Conservation (phyloP, 2,797 vertebrate species). For the Passerculus sandwichensis region DNA sequence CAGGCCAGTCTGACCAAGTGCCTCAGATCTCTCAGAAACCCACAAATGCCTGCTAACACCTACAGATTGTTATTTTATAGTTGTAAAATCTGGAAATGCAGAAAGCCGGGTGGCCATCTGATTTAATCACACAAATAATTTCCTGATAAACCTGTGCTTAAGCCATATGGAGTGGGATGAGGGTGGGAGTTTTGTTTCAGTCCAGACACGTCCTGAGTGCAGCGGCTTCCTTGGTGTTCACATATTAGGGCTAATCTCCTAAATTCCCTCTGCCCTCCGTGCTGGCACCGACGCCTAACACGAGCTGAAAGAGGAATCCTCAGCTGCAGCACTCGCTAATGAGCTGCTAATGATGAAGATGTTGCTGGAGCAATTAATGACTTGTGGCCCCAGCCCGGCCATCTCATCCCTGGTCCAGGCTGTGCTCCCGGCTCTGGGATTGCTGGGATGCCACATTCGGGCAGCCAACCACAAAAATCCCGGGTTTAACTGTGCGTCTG, state of each 20-base stretch:
- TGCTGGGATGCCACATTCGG: not conserved
- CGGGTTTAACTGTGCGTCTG: not conserved
- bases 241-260: not conserved
- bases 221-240: not conserved
- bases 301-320: constrained; percentile 29
- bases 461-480: not conserved
- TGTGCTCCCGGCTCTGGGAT: not conserved
- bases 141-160: not conserved
- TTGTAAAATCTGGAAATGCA: not conserved
- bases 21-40: not conserved
- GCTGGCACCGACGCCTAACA: not conserved
- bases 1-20: not conserved
- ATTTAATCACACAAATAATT: constrained; percentile 43
- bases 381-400: not conserved
- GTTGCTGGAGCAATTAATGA: constrained; percentile 6
- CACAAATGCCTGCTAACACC: constrained; percentile 12
- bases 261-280: not conserved
- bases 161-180: not conserved
- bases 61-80: not conserved
- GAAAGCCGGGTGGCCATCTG: not conserved
- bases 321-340: not conserved
- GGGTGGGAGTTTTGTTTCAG: not conserved
- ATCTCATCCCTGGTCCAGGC: not conserved
- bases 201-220: not conserved
- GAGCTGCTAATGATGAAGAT: constrained; percentile 23